Conservation (phyloP, 2,797 vertebrate genomes). For the Sebastes iracundus region DNA sequence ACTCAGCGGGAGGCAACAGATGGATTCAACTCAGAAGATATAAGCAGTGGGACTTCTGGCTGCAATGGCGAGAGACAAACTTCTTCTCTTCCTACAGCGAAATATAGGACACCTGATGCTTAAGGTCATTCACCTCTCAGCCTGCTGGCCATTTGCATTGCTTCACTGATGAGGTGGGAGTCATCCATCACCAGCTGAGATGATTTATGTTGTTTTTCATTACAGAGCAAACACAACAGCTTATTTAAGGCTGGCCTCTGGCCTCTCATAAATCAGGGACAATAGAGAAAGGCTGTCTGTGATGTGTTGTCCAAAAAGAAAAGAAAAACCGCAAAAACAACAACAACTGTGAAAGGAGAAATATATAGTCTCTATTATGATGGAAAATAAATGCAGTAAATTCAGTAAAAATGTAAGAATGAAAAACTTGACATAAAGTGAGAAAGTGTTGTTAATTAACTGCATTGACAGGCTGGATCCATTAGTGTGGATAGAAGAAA, state of each 20-base stretch:
- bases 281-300: background rate
- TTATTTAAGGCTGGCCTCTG: background rate
- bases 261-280: background rate
- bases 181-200: conserved; percentile 6
- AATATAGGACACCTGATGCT: background rate
- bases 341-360: background rate
- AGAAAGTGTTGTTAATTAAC: background rate
- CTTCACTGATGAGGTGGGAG: background rate
- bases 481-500: conserved; percentile 18
- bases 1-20: conserved; percentile 2
- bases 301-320: background rate
- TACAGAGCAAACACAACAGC: background rate
- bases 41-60: background rate
- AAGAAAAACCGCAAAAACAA: background rate
- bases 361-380: background rate
- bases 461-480: conserved; percentile 7
- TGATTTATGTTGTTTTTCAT: background rate
- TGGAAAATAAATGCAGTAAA: conserved; percentile 1
- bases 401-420: background rate
- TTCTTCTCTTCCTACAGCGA: background rate
- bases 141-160: background rate
- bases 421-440: background rate
- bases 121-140: background rate
- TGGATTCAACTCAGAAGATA: background rate
- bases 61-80: background rate